Evolutionary conservation across 1,140 invertebrate species (phyloP).

Genomic region (Lysiphlebus fabarum): DNA sequence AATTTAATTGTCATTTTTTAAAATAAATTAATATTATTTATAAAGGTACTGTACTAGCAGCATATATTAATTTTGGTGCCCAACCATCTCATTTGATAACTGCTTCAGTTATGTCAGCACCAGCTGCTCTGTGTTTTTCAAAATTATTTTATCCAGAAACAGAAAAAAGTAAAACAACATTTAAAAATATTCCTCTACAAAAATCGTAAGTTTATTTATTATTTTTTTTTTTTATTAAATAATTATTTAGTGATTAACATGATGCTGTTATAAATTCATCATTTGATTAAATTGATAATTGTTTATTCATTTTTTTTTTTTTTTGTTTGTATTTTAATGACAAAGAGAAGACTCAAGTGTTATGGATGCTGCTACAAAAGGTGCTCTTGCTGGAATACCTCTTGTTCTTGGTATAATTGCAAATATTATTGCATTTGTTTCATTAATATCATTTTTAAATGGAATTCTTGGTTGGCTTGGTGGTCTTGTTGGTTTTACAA

Average conservation of each 20-base stretch:
- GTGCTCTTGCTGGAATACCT: conserved; percentile 77
- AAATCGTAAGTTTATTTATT: conserved; percentile 57
- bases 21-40: conserved; percentile 5
- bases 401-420: conserved; percentile 85
- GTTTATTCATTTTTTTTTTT: neutral
- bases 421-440: conserved; percentile 88
- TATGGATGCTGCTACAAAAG: conserved; percentile 85
- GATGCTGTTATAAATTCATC: no score
- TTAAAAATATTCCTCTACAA: conserved; percentile 63
- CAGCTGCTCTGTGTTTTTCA: conserved; percentile 81
- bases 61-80: conserved; percentile 89
- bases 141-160: conserved; percentile 92
- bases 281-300: no score
- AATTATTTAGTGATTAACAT: neutral
- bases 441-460: conserved; percentile 82
- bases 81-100: conserved; percentile 78
- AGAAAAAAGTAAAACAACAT: conserved; percentile 68
- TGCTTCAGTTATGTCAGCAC: conserved; percentile 93
- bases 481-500: conserved; percentile 64
- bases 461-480: conserved; percentile 77
- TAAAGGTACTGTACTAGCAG: conserved; percentile 80
- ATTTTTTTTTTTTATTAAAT: conserved; percentile 8
- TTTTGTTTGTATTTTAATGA: conserved; percentile 9
- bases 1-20: neutral
- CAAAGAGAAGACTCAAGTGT: conserved; percentile 75